A percentile compares a stretch with the other conserved stretches of the same genome.
These are phyloP conservation scores for Salticus scenicus DNA, from an alignment of 2,888 invertebrate species.

Conservation along the genomic window DNA sequence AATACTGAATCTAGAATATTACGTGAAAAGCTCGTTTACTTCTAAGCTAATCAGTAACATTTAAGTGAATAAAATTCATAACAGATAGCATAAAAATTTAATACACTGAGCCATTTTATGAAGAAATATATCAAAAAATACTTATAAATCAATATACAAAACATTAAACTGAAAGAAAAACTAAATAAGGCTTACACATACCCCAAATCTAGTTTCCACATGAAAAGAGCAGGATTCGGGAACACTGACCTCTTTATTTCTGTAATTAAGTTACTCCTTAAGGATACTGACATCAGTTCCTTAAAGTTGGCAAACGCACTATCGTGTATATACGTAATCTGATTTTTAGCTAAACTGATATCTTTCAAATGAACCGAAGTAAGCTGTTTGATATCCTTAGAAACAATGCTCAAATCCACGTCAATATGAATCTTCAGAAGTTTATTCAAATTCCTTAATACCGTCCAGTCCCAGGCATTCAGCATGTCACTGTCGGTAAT, in stretches of 20 bases:
- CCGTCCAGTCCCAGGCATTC: slow-evolving; percentile 24
- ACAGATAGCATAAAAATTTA: too few species aligned
- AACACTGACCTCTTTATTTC: slow-evolving; percentile 29
- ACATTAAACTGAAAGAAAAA: too few species aligned
- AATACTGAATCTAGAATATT: too few species aligned
- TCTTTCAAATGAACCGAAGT: neutral
- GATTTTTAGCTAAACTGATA: slow-evolving; percentile 18
- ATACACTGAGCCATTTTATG: too few species aligned
- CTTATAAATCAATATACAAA: too few species aligned
- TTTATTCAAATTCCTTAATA: slow-evolving; percentile 10
- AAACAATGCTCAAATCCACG: neutral
- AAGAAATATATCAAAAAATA: too few species aligned
- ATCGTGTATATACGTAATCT: slow-evolving; percentile 3
- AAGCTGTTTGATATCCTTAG: slow-evolving; percentile 13
- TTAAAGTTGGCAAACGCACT: slow-evolving; percentile 22
- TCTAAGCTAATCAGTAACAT: too few species aligned
- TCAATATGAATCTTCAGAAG: neutral
- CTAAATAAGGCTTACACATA: too few species aligned
- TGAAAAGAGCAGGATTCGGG: slow-evolving; percentile 19
- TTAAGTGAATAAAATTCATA: too few species aligned
- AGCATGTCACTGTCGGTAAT: slow-evolving; percentile 9
- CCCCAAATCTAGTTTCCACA: slow-evolving; percentile 12
- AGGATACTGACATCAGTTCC: neutral
- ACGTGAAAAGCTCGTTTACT: too few species aligned
- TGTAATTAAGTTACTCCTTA: slow-evolving; percentile 1